Evolutionary conservation across 2,888 invertebrate species (phyloP).

Genomic region (Dolichopus griseipennis): DNA sequence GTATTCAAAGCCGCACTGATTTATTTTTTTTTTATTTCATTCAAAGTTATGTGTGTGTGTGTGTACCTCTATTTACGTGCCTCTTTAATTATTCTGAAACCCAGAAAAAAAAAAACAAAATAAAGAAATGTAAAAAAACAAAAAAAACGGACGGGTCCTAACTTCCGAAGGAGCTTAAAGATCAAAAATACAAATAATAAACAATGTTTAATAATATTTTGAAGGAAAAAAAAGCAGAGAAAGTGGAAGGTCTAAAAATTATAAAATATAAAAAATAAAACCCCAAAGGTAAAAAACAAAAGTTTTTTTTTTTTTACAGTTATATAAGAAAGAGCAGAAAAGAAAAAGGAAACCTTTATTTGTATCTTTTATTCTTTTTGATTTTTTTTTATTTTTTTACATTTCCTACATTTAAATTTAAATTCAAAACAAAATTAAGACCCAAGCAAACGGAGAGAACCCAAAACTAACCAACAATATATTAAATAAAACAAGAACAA

Average conservation of each 20-base stretch:
- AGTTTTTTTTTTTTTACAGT: too few relatives aligned
- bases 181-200: background rate
- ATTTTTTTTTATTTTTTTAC: too few relatives aligned
- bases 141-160: background rate
- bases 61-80: too few relatives aligned
- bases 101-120: background rate
- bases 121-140: background rate
- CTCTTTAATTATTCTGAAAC: background rate
- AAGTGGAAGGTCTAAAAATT: background rate
- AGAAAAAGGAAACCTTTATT: too few relatives aligned
- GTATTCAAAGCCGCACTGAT: background rate
- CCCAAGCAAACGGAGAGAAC: too few relatives aligned
- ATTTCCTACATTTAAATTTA: too few relatives aligned
- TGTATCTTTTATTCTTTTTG: too few relatives aligned
- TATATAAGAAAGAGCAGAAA: background rate
- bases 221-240: background rate
- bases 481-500: too few relatives aligned
- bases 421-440: too few relatives aligned
- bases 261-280: background rate
- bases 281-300: conserved; percentile 6
- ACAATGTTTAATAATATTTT: background rate
- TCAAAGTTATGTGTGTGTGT: too few relatives aligned
- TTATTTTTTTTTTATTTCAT: background rate
- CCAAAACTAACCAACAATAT: too few relatives aligned
- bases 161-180: background rate